phyloP scores from a whole-genome alignment of 2,888 invertebrate genomes.

The Macrostomum cliftonense region DNA sequence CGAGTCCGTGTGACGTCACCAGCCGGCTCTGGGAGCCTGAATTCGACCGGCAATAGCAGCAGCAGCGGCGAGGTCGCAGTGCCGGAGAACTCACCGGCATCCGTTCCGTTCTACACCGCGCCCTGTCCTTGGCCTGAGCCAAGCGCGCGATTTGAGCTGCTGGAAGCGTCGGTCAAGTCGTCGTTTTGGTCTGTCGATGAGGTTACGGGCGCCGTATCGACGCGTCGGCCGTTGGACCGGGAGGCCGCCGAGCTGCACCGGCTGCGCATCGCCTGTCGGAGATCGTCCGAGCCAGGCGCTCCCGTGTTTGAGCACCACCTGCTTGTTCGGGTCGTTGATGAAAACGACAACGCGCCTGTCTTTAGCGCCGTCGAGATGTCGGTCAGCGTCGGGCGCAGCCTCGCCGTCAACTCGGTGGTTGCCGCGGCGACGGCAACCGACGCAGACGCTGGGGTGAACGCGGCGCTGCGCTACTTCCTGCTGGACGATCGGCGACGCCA shows the following conservation, averaged over 20 bases:
- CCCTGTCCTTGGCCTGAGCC: neutral
- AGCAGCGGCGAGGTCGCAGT: conserved; percentile 68
- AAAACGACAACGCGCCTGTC: conserved; percentile 27
- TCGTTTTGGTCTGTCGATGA: neutral
- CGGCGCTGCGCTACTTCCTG: conserved; percentile 9
- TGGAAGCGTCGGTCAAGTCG: neutral
- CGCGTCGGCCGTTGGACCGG: conserved; percentile 28
- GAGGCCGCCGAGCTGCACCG: conserved; percentile 41
- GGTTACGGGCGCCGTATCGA: neutral
- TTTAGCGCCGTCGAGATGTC: conserved; percentile 2
- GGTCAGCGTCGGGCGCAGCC: neutral
- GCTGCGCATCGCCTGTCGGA: no score
- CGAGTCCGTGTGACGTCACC: no score
- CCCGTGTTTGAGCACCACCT: conserved; percentile 37
- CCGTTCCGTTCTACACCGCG: conserved; percentile 52
- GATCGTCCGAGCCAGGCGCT: no score
- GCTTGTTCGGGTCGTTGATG: conserved; percentile 65
- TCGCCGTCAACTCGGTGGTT: neutral
- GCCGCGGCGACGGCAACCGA: conserved; percentile 3
- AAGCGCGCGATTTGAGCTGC: neutral
- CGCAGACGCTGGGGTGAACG: conserved; percentile 1
- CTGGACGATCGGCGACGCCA: neutral
- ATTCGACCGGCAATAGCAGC: conserved; percentile 77
- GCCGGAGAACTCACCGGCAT: conserved; percentile 79
- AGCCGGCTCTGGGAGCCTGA: conserved; percentile 44